Conservation (phyloP, 2,797 vertebrate species). For the Peromyscus eremicus region DNA sequence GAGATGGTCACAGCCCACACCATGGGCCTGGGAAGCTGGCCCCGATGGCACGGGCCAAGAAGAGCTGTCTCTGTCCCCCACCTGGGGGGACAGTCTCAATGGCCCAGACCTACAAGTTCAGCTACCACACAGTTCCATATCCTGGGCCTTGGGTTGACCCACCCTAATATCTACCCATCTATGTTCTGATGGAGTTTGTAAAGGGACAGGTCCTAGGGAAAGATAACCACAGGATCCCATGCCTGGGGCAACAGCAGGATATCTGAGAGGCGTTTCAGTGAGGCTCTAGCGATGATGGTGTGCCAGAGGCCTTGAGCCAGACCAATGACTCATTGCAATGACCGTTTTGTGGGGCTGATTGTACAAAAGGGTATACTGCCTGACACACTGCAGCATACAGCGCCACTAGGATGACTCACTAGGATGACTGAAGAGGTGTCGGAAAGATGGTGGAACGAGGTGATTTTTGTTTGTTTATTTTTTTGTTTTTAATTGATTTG, state of each 20-base stretch:
- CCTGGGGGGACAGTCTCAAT: neutral
- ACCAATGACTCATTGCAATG: neutral
- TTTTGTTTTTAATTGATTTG: neutral
- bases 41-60: no score
- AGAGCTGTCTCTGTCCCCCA: neutral
- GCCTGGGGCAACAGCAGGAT: neutral
- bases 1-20: no score
- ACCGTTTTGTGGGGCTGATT: neutral
- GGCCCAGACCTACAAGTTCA: neutral
- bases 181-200: neutral
- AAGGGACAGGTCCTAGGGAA: neutral
- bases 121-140: neutral
- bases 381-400: neutral
- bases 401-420: neutral
- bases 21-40: no score
- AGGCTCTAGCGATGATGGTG: neutral
- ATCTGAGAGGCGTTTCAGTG: neutral
- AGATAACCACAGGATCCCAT: neutral
- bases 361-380: neutral
- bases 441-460: neutral
- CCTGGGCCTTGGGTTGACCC: neutral
- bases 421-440: neutral
- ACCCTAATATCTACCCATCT: neutral
- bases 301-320: neutral
- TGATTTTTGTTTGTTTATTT: neutral